phyloP scores from a whole-genome alignment of 1,140 invertebrate genomes.

The Apolygus lucorum region DNA sequence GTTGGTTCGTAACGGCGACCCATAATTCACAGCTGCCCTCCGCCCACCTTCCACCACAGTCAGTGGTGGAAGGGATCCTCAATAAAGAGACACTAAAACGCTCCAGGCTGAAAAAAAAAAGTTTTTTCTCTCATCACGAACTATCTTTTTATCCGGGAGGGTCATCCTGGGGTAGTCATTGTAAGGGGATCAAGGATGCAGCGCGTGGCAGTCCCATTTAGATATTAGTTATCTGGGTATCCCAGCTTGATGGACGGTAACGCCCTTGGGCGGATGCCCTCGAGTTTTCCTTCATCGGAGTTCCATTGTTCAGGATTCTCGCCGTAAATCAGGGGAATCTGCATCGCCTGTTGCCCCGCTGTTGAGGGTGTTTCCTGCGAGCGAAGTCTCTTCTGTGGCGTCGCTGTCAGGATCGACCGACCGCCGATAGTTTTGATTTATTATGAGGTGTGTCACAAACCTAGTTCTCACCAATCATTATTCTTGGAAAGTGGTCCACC shows the following conservation, averaged over 20 bases:
- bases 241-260: background rate
- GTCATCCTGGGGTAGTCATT: background rate
- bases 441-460: too few species aligned
- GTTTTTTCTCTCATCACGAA: background rate
- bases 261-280: too few species aligned
- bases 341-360: background rate
- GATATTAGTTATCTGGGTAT: background rate
- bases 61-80: background rate
- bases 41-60: background rate
- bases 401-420: too few species aligned
- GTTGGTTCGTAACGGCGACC: background rate
- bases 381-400: too few species aligned
- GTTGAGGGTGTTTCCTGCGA: too few species aligned
- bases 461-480: too few species aligned
- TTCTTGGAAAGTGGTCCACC: too few species aligned
- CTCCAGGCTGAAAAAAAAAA: background rate
- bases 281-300: background rate
- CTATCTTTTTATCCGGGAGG: background rate
- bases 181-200: background rate
- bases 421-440: too few species aligned
- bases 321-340: background rate
- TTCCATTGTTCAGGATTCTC: background rate
- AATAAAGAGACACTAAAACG: background rate
- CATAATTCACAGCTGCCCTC: background rate
- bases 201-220: background rate